Conservation (phyloP, 2,888 invertebrate genomes). For the Dolichomitus sp. region DNA sequence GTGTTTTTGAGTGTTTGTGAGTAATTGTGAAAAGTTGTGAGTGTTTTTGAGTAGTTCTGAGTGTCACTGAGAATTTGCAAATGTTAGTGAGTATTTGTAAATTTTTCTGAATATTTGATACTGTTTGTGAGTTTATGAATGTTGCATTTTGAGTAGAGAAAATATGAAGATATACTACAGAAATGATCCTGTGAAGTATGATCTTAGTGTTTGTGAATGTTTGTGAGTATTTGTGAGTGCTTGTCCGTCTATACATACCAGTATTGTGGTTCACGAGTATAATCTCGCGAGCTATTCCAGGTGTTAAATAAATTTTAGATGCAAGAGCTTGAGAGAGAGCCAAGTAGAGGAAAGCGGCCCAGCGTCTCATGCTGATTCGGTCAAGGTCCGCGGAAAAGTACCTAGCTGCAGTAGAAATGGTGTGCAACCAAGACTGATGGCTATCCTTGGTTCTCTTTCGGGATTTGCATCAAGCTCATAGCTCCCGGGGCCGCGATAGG, state of each 20-base stretch:
- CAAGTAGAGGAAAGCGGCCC: background rate
- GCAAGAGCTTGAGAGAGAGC: conserved; percentile 9
- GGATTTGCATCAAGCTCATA: conserved; percentile 66
- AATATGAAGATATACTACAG: no score
- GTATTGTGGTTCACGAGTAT: background rate
- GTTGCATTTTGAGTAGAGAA: no score
- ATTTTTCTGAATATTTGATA: no score
- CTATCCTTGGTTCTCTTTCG: conserved; percentile 62
- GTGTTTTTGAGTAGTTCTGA: no score
- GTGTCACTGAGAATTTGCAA: no score
- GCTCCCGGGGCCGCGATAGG: conserved; percentile 60
- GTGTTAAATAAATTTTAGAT: conserved; percentile 44
- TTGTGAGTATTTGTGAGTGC: background rate
- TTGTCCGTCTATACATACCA: no score
- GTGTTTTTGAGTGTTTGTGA: no score
- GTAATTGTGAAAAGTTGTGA: no score
- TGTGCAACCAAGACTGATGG: conserved; percentile 57
- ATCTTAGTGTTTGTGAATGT: no score
- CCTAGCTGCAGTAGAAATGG: conserved; percentile 28
- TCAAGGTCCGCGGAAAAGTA: conserved; percentile 65
- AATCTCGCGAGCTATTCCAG: background rate
- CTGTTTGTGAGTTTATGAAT: no score
- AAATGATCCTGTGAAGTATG: no score
- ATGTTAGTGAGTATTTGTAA: no score
- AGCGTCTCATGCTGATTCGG: conserved; percentile 60